Evolutionary conservation across 2,888 invertebrate species (phyloP).

Genomic region (Drosophila subsilvestris): DNA sequence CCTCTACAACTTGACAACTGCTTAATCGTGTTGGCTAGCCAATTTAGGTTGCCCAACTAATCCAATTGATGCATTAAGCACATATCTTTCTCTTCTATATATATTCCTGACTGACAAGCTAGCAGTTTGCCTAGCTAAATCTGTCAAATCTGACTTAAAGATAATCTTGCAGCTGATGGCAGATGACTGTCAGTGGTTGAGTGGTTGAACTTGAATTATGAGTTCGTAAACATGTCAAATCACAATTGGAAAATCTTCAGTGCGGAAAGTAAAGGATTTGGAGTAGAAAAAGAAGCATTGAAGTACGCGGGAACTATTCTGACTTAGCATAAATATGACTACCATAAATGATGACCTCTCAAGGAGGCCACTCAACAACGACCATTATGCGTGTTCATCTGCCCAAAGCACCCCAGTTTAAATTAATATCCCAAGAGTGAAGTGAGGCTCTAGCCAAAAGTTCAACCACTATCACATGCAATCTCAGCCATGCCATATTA

Average conservation of each 20-base stretch:
- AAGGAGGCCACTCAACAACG: not conserved
- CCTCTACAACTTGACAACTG: not conserved
- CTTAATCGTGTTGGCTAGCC: too few species aligned
- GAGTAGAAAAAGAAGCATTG: not conserved
- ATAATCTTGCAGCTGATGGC: slow-evolving; percentile 16
- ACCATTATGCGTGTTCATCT: not conserved
- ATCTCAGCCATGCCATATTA: slow-evolving; percentile 21
- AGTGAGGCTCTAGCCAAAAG: slow-evolving; percentile 12
- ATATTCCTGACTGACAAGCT: not conserved
- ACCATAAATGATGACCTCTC: not conserved
- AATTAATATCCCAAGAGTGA: slow-evolving; percentile 1
- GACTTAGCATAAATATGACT: too few species aligned
- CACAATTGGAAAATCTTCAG: not conserved
- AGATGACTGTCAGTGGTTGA: slow-evolving; percentile 16
- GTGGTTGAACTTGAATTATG: slow-evolving; percentile 13
- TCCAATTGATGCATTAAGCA: not conserved
- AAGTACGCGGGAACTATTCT: not conserved
- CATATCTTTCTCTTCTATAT: not conserved
- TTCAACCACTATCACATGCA: slow-evolving; percentile 24
- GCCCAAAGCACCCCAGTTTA: not conserved
- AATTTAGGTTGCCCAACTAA: not conserved
- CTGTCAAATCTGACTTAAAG: slow-evolving; percentile 1
- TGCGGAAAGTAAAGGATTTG: not conserved
- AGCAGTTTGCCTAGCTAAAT: not conserved
- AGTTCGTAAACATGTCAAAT: not conserved